These are phyloP conservation scores for Papilio machaon DNA, from an alignment of 1,140 invertebrate species.

Conservation along the genomic window DNA sequence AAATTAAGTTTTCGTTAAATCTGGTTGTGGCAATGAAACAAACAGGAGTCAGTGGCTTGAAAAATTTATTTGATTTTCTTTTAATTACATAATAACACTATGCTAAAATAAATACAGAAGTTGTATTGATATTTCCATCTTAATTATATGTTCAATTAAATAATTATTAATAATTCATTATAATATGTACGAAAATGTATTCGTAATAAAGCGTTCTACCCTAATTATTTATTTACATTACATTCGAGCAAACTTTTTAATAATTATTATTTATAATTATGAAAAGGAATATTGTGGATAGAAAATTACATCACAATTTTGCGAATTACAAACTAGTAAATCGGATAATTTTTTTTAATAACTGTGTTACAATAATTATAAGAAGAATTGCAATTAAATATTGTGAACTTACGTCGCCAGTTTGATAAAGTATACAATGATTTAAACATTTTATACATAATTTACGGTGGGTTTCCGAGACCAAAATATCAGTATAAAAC, in stretches of 20 bases:
- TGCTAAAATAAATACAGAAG: slow-evolving; percentile 81
- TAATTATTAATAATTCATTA: slow-evolving; percentile 69
- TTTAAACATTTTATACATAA: too few species aligned
- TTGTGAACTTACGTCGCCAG: slow-evolving; percentile 21
- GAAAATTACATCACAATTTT: slow-evolving; percentile 34
- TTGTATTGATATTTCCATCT: slow-evolving; percentile 69
- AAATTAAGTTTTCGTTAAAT: too few species aligned
- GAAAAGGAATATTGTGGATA: slow-evolving; percentile 38
- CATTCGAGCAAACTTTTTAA: slow-evolving; percentile 59
- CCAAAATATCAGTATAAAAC: too few species aligned
- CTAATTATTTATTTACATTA: slow-evolving; percentile 78
- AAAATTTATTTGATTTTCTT: slow-evolving; percentile 80
- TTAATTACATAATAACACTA: slow-evolving; percentile 79
- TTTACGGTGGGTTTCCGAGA: too few species aligned
- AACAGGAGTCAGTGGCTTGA: slow-evolving; percentile 73
- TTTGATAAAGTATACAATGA: neutral
- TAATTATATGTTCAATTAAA: slow-evolving; percentile 75
- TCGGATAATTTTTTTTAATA: slow-evolving; percentile 16
- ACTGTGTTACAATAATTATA: neutral
- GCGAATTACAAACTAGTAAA: slow-evolving; percentile 35
- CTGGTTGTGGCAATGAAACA: slow-evolving; percentile 45
- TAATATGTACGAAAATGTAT: slow-evolving; percentile 50
- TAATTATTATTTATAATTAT: slow-evolving; percentile 43
- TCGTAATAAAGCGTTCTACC: slow-evolving; percentile 62
- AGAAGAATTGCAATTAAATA: slow-evolving; percentile 15